phyloP scores from a whole-genome alignment of 2,888 invertebrate species.

The Gymnocheta viridis region DNA sequence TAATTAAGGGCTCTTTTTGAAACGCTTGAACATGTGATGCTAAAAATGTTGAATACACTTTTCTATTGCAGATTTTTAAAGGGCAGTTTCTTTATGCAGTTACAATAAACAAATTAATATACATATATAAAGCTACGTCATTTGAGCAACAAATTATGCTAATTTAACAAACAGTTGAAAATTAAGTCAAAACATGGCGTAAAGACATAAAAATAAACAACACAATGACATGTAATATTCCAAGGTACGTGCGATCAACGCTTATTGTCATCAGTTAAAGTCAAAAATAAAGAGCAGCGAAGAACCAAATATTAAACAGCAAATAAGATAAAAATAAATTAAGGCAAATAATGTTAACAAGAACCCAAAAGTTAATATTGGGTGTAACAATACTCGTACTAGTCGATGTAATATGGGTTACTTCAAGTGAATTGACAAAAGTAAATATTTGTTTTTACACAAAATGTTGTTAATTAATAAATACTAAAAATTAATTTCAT shows the following conservation, averaged over 20 bases:
- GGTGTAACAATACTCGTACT: constrained; percentile 93
- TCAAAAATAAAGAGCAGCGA: not conserved
- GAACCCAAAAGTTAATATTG: constrained; percentile 89
- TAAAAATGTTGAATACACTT: not conserved
- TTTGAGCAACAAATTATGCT: not conserved
- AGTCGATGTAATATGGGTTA: constrained; percentile 97
- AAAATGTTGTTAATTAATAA: not conserved
- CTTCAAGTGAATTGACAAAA: constrained; percentile 96
- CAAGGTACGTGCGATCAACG: not conserved
- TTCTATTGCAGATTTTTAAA: constrained; percentile 17
- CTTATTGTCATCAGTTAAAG: not conserved
- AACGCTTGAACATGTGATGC: constrained; percentile 16
- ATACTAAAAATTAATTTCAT: not conserved
- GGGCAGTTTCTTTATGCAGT: not conserved
- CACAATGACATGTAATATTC: not conserved
- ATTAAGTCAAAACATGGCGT: constrained; percentile 22
- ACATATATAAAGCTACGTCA: not conserved
- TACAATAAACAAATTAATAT: not conserved
- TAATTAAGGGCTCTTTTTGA: not conserved
- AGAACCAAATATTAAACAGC: not conserved
- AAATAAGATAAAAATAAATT: not conserved
- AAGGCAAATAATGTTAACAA: constrained; percentile 81
- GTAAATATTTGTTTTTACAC: constrained; percentile 84
- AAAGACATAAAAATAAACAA: constrained; percentile 8
- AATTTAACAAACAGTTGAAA: not conserved